phyloP scores from a whole-genome alignment of 2,797 vertebrate genomes.

The Syngnathus rostellatus region DNA sequence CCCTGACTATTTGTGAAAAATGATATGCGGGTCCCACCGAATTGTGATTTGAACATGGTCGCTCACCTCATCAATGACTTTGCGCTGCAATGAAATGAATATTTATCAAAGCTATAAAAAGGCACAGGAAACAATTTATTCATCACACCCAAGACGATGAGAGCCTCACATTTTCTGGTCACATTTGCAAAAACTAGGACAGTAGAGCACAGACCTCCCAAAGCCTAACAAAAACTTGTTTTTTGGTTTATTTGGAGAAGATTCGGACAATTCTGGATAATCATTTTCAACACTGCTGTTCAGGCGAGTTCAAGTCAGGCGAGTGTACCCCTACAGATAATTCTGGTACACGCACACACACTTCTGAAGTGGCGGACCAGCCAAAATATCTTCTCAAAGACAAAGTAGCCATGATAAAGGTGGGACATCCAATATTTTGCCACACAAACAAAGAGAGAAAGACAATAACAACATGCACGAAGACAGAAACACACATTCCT shows the following conservation, averaged over 20 bases:
- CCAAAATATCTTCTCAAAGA: not conserved
- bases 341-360: not conserved
- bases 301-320: too few relatives aligned
- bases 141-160: slow-evolving; percentile 11
- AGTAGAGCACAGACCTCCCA: not conserved
- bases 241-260: not conserved
- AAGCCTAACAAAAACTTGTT: not conserved
- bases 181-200: slow-evolving; percentile 18
- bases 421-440: not conserved
- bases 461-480: not conserved
- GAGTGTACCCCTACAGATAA: too few relatives aligned
- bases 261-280: not conserved
- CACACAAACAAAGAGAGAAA: not conserved
- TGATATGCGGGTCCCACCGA: slow-evolving; percentile 26
- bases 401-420: not conserved
- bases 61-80: slow-evolving; percentile 44
- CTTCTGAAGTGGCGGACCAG: not conserved
- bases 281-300: too few relatives aligned
- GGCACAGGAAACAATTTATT: slow-evolving; percentile 23
- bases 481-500: not conserved
- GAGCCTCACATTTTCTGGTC: slow-evolving; percentile 1
- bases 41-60: slow-evolving; percentile 48
- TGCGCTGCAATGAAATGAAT: slow-evolving; percentile 39
- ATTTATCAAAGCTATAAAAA: slow-evolving; percentile 41
- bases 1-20: not conserved